Evolutionary conservation across 2,113 vertebrate genomes (phyloP).

Genomic region (Hemiprocne comata): DNA sequence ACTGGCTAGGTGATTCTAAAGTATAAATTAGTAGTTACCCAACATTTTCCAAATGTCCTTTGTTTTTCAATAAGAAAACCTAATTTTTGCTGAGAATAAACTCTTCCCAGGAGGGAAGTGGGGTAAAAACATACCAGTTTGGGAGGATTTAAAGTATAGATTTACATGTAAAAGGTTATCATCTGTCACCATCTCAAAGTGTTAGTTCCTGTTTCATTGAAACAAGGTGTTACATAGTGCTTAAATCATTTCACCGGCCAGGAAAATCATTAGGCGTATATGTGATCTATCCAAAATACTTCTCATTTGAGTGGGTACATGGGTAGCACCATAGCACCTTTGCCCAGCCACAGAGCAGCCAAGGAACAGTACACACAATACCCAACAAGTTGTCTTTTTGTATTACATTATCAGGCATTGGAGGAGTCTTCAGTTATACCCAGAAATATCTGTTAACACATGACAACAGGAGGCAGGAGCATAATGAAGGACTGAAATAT

Average conservation of each 20-base stretch:
- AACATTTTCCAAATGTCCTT: neutral
- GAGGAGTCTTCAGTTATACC: neutral
- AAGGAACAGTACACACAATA: neutral
- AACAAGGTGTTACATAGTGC: neutral
- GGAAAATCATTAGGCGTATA: neutral
- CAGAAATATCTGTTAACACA: neutral
- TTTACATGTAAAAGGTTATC: conserved; percentile 11
- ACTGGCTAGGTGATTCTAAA: neutral
- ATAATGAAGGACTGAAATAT: neutral
- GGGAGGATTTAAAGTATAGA: neutral
- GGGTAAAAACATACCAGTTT: accelerated
- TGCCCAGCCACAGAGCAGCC: neutral
- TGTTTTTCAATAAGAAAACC: neutral
- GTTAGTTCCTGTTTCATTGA: conserved; percentile 8
- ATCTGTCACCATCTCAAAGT: neutral
- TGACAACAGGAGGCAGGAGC: neutral
- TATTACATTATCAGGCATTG: neutral
- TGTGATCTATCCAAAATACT: neutral
- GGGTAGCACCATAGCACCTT: neutral
- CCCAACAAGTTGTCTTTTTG: neutral
- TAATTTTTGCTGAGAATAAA: neutral
- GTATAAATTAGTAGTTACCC: neutral
- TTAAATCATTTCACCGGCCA: neutral
- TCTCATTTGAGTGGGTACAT: neutral
- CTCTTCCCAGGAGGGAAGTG: neutral